phyloP scores from a whole-genome alignment of 2,888 invertebrate genomes.

The Pemphredon lugubris region DNA sequence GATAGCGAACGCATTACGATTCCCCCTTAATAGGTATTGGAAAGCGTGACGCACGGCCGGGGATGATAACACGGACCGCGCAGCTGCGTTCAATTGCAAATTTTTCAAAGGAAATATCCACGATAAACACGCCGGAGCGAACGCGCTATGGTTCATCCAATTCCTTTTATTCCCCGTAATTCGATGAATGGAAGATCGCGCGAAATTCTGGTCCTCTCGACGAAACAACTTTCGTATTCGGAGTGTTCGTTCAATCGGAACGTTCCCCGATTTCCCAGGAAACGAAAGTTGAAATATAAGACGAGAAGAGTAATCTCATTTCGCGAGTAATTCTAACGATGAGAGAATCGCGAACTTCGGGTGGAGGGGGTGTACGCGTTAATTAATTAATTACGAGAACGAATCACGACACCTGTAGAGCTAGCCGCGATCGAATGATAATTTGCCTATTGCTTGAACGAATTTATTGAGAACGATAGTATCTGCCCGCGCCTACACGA shows the following conservation, averaged over 20 bases:
- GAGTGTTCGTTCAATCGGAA: constrained; percentile 3
- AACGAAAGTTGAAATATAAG: neutral
- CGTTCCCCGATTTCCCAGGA: neutral
- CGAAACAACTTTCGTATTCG: no score
- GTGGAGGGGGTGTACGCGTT: neutral
- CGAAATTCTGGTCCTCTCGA: no score
- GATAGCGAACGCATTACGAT: no score
- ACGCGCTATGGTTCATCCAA: no score
- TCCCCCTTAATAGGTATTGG: no score
- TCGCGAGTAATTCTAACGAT: constrained; percentile 9
- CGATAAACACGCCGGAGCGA: no score
- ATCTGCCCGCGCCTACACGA: constrained; percentile 2
- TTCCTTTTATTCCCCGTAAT: no score
- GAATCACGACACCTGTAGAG: constrained; percentile 47
- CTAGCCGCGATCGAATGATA: constrained; percentile 21
- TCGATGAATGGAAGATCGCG: no score
- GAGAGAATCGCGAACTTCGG: neutral
- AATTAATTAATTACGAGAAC: constrained; percentile 43
- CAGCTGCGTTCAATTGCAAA: no score
- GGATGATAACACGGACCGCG: no score
- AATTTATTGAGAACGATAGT: constrained; percentile 42
- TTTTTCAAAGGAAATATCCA: no score
- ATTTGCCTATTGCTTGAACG: constrained; percentile 35
- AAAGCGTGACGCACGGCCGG: no score
- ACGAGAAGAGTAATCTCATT: constrained; percentile 5